These are phyloP conservation scores for Sthenelais limicola DNA, from an alignment of 2,888 invertebrate genomes.

Conservation along the genomic window DNA sequence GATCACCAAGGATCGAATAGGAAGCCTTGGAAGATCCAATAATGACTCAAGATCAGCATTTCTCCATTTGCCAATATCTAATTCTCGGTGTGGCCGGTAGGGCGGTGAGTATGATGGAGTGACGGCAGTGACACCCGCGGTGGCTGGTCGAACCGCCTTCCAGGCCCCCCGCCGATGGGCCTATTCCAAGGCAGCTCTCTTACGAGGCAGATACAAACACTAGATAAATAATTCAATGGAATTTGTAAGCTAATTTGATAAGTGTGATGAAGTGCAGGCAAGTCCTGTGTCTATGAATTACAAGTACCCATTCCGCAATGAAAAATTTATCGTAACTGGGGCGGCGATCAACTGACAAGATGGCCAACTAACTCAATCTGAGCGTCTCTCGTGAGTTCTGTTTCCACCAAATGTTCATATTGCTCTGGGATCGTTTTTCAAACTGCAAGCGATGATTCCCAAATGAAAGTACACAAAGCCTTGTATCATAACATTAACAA, in stretches of 20 bases:
- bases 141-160: neutral
- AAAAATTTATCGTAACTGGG: constrained; percentile 20
- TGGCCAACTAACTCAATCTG: constrained; percentile 12
- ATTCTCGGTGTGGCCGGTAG: constrained; percentile 6
- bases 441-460: too few species aligned
- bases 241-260: constrained; percentile 28
- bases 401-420: constrained; percentile 4
- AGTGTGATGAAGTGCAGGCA: constrained; percentile 28
- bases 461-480: too few species aligned
- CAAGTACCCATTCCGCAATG: constrained; percentile 40
- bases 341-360: constrained; percentile 22
- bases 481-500: neutral
- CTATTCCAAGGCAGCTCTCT: neutral
- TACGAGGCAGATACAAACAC: constrained; percentile 24
- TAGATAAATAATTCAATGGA: constrained; percentile 27
- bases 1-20: constrained; percentile 35
- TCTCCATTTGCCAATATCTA: constrained; percentile 37
- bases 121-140: neutral
- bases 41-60: constrained; percentile 17
- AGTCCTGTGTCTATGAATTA: constrained; percentile 20
- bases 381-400: constrained; percentile 30
- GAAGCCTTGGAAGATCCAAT: constrained; percentile 29
- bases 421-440: constrained; percentile 7
- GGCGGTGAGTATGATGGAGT: too few species aligned
- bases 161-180: neutral